Evolutionary conservation across 2,888 invertebrate species (phyloP), one percentile per base, ranked within the genome.

Genomic region (Chrysina gloriosa): DNA sequence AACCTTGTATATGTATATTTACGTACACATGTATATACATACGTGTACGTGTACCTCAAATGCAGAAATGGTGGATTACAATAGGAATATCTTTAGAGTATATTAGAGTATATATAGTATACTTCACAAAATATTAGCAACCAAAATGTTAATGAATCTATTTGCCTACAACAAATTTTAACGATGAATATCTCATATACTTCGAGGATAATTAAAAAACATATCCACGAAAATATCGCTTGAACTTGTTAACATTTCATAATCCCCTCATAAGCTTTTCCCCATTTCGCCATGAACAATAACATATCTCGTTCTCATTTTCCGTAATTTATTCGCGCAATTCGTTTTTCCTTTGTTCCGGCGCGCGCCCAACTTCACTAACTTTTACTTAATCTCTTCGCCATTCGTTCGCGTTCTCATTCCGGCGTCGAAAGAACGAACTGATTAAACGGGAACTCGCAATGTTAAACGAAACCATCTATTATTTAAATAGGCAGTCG

Each of bases 391-490:
- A 58, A 58, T 39, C 36, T 39, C 21, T 14, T 39, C 58, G 36
- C 39, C 16, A 23, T 39, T 39, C 58, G 23, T 34, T 14, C 11
- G 36, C 21, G 39, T 39, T 23, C 56, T 56, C 56, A 56, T 56
- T 14, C 23, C 58, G 39, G 39, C 58, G 25, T 23, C 25, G 39
- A 52, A 52, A 25, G 39, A 39, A 58, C 23, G 39, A 25, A 39
- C 58, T 58, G 58, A 58, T 58, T 58, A 58, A 58, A 58, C 58
- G 58, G 27, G 58, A 58, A 58, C 39, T 36, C 58, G 14, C 58
- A 58, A 39, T 39, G 58, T 58, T 58, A 58, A 58, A 58, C 58
- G 58, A 58, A 58, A 58, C 58, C 58, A 58, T 58, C 58, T 58
- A 58, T 58, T 58, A 58, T 58, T 58, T 58, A 58, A 58, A 58